Conservation (phyloP, 2,888 invertebrate genomes). For the Myopa tessellatipennis region DNA sequence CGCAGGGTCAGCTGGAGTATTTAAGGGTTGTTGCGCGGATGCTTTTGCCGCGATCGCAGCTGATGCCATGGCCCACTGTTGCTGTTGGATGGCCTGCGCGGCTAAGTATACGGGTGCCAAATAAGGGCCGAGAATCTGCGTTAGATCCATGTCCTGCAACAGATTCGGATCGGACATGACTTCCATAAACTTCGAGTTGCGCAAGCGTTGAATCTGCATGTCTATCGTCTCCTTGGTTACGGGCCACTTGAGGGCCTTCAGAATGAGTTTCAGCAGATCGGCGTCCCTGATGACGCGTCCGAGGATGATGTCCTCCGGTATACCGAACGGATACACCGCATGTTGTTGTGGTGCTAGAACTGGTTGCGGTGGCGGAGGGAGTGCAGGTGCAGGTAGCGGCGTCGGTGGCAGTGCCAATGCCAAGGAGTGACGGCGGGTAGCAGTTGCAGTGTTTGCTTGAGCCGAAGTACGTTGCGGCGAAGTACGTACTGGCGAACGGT, state of each 20-base stretch:
- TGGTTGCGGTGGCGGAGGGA: constrained; percentile 23
- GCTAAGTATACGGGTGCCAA: constrained; percentile 57
- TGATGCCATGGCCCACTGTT: constrained; percentile 44
- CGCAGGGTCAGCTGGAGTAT: constrained; percentile 42
- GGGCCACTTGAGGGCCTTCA: constrained; percentile 67
- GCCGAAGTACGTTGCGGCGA: constrained; percentile 26
- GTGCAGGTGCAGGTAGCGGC: constrained; percentile 21
- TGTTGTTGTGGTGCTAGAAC: not conserved
- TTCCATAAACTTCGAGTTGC: constrained; percentile 62
- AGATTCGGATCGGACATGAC: constrained; percentile 65
- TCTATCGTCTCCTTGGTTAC: constrained; percentile 58
- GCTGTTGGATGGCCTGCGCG: constrained; percentile 56
- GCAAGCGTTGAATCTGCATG: constrained; percentile 61
- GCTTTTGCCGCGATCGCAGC: constrained; percentile 48
- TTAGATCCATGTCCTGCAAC: constrained; percentile 65
- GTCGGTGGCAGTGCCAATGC: constrained; percentile 33
- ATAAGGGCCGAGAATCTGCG: constrained; percentile 65
- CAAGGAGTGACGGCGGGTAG: not conserved
- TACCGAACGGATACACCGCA: constrained; percentile 44
- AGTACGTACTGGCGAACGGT: not conserved
- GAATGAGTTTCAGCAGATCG: constrained; percentile 65
- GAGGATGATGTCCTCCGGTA: constrained; percentile 61
- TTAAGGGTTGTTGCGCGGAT: constrained; percentile 22
- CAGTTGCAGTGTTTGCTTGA: constrained; percentile 28
- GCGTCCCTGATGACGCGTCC: constrained; percentile 66